Conservation (phyloP, 2,888 invertebrate species). For the Eristalis tenax region DNA sequence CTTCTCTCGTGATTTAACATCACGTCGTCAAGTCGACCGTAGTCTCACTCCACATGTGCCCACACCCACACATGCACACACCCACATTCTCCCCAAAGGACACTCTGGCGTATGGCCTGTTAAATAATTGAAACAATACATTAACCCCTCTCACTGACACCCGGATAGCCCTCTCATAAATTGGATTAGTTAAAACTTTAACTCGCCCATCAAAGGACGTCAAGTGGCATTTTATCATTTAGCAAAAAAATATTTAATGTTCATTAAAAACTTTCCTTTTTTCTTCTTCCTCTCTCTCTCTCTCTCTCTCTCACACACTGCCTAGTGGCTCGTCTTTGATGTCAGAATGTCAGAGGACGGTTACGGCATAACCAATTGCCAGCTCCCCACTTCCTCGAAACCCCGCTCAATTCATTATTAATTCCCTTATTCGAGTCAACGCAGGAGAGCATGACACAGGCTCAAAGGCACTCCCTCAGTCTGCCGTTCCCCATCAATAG, state of each 20-base stretch:
- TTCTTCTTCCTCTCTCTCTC: background rate
- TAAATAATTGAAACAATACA: constrained; percentile 16
- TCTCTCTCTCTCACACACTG: too few species aligned
- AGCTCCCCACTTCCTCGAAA: background rate
- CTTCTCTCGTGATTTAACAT: background rate
- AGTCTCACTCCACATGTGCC: background rate
- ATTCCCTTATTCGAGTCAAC: constrained; percentile 25
- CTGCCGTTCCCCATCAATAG: constrained; percentile 11
- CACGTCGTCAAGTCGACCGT: background rate
- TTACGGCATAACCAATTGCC: background rate
- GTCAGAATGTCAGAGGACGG: background rate
- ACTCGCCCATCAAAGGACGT: constrained; percentile 11
- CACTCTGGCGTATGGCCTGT: background rate
- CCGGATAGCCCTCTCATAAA: background rate
- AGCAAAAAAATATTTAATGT: constrained; percentile 37
- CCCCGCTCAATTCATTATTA: constrained; percentile 23
- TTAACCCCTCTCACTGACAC: background rate
- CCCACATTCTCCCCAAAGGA: background rate
- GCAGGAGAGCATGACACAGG: background rate
- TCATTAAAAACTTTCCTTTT: constrained; percentile 23
- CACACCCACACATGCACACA: background rate
- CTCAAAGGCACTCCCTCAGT: background rate
- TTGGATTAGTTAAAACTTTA: constrained; percentile 5
- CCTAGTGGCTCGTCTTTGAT: background rate
- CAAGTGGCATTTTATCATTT: constrained; percentile 24